Evolutionary conservation across 2,113 vertebrate species (phyloP), one percentile per base, ranked within the genome.

Genomic region (Dicerorhinus sumatrensis): DNA sequence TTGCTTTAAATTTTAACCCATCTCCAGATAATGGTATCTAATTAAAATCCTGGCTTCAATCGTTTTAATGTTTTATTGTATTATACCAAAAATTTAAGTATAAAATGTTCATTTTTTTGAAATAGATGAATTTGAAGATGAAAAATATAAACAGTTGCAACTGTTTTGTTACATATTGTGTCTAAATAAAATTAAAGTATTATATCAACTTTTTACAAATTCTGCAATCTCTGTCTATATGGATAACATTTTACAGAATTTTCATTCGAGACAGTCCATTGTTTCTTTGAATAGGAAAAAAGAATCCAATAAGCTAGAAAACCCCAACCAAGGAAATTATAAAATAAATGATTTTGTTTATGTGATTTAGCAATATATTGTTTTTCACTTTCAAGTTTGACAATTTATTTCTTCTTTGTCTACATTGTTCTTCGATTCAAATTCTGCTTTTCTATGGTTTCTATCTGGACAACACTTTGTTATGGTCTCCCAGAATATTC

Each of bases 401-500:
- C 62, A 97, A 96, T 84, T 42, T 96, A 73, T 85, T 98, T 79
- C 39, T 97, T 97, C 94, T 96, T 98, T 5, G 96, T 97, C n/a
- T 93, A 67, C 56, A 94, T 97, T 96, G 89, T 97, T 96, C 94
- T 94, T 93, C 94, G 93, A 72, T 97, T 90, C 20, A 98, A 95
- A 89, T 87, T 87, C 11, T 79, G n/a, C 94, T 97, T 89, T 97
- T 87, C 60, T 95, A 39, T 33, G 70, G 94, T 97, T 98, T 93
- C n/a, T 96, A 70, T 85, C n/a, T 85, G 46, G 93, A 75, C 83
- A 94, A 58, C 42, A 96, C 97, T 72, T 95, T 98, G 85, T 39
- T 93, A 97, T 75, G 13, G 79, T 82, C 62, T 39, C 89, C 95
- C 81, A 60, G 48, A 98, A 97, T 63, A 48, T 51, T 25, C n/a